Conservation (phyloP, 1,140 invertebrate genomes). For the Cydia amplana region DNA sequence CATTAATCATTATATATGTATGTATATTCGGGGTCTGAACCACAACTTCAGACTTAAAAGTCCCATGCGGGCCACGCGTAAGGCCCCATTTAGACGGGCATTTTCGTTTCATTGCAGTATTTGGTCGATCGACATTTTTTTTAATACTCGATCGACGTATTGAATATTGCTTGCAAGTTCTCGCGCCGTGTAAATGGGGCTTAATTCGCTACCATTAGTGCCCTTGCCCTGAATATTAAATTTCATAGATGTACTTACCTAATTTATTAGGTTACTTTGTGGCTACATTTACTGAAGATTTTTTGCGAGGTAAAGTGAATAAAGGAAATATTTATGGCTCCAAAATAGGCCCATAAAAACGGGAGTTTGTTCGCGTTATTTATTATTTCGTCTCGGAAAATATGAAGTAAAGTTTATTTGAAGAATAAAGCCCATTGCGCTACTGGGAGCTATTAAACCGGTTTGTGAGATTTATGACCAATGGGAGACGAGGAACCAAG, state of each 20-base stretch:
- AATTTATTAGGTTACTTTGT: neutral
- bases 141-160: too few species aligned
- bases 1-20: too few species aligned
- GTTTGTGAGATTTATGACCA: constrained; percentile 3
- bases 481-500: neutral
- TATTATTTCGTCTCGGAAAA: neutral
- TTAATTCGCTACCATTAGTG: too few species aligned
- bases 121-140: too few species aligned
- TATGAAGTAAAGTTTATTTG: constrained; percentile 18
- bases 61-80: too few species aligned
- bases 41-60: too few species aligned
- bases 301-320: neutral
- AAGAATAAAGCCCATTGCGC: constrained; percentile 9
- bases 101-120: too few species aligned
- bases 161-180: too few species aligned
- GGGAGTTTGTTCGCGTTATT: constrained; percentile 3
- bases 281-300: neutral
- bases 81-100: too few species aligned
- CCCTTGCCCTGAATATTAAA: neutral
- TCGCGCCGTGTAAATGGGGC: too few species aligned
- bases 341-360: constrained; percentile 10
- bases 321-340: constrained; percentile 5
- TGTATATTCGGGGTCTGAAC: too few species aligned
- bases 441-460: constrained; percentile 24
- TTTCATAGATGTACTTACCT: neutral